Conservation (phyloP, 1,140 invertebrate species). For the Drosophila ambigua region DNA sequence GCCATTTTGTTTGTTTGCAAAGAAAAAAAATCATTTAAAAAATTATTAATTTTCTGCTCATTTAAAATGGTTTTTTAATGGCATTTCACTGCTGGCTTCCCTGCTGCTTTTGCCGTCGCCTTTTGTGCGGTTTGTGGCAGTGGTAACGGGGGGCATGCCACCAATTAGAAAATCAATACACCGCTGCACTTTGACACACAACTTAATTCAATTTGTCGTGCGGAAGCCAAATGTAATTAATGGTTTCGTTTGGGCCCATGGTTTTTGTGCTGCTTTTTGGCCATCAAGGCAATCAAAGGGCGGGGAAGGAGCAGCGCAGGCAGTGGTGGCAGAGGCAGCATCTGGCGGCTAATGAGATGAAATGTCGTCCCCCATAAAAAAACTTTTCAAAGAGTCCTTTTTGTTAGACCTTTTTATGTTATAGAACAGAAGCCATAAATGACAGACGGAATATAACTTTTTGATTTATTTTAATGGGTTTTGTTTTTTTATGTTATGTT, state of each 20-base stretch:
- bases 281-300: neutral
- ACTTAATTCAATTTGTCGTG: constrained; percentile 70
- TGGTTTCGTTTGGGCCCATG: constrained; percentile 37
- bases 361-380: constrained; percentile 43
- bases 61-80: constrained; percentile 62
- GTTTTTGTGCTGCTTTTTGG: constrained; percentile 39
- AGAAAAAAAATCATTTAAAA: constrained; percentile 56
- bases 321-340: neutral
- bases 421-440: constrained; percentile 29
- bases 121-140: constrained; percentile 14
- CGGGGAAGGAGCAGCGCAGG: no score
- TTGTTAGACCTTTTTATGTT: constrained; percentile 8
- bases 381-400: constrained; percentile 25
- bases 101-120: constrained; percentile 23
- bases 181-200: constrained; percentile 73
- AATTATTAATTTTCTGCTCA: constrained; percentile 64
- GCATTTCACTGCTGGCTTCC: constrained; percentile 10
- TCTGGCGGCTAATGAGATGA: constrained; percentile 50
- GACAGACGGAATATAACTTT: constrained; percentile 38
- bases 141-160: no score
- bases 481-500: constrained; percentile 24
- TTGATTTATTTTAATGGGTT: constrained; percentile 45
- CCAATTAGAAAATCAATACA: constrained; percentile 79
- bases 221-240: constrained; percentile 60
- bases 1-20: constrained; percentile 37